These are phyloP conservation scores for Sebastes goodei DNA, from an alignment of 2,797 vertebrate genomes.

Conservation along the genomic window DNA sequence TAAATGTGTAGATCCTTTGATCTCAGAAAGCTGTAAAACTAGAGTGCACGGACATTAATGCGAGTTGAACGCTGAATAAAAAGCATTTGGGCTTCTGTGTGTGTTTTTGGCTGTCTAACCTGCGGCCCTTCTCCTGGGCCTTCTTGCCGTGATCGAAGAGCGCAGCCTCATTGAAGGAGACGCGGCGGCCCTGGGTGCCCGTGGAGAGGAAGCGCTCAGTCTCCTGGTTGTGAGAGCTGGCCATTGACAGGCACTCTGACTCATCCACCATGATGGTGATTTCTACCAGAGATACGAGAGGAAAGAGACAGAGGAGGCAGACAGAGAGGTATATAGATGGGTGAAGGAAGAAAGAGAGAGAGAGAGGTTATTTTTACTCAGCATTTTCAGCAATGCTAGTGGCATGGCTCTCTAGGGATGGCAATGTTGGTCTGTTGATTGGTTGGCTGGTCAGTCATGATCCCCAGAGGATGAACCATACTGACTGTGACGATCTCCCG, in stretches of 20 bases:
- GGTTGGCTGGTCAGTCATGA: neutral
- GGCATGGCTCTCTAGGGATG: neutral
- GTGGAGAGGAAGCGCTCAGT: conserved; percentile 94
- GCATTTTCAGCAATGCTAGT: neutral
- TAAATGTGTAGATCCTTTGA: conserved; percentile 32
- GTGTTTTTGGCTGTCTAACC: conserved; percentile 77
- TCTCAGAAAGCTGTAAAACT: neutral
- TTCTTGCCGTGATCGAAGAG: conserved; percentile 93
- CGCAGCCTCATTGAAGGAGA: conserved; percentile 97
- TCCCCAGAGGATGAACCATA: neutral
- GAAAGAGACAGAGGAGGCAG: neutral
- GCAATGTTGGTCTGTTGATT: neutral
- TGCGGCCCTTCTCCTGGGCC: conserved; percentile 93
- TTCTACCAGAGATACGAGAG: conserved; percentile 78
- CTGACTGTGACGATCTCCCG: neutral
- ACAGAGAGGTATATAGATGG: neutral
- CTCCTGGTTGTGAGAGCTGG: conserved; percentile 89
- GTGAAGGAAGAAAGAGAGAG: neutral
- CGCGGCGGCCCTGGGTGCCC: conserved; percentile 89
- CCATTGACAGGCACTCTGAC: conserved; percentile 89
- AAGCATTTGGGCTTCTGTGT: neutral
- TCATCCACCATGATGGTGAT: conserved; percentile 92
- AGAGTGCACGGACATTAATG: neutral
- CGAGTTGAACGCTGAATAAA: neutral
- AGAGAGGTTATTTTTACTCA: neutral